Conservation (phyloP, 2,888 invertebrate genomes). For the Rhabditophanes sp. region DNA sequence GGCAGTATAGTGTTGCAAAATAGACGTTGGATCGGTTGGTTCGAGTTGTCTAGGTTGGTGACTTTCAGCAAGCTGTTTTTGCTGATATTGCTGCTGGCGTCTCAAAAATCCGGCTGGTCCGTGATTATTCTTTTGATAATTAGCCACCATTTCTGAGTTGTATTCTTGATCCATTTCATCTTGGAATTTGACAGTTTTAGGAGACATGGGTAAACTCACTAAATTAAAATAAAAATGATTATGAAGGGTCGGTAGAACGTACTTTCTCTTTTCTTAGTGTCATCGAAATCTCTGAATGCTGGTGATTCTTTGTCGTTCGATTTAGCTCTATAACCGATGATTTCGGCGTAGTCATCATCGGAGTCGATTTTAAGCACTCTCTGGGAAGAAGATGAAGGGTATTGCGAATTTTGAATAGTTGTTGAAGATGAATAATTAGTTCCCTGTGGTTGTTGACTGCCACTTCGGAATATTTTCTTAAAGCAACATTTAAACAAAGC, state of each 20-base stretch:
- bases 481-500: too few relatives aligned
- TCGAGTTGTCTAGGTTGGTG: too few relatives aligned
- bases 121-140: conserved; percentile 4
- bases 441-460: too few relatives aligned
- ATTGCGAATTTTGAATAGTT: too few relatives aligned
- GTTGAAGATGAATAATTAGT: too few relatives aligned
- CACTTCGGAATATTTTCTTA: too few relatives aligned
- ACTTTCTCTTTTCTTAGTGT: conserved; percentile 24
- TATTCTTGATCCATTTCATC: conserved; percentile 11
- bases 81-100: conserved; percentile 5
- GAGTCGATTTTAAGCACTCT: too few relatives aligned
- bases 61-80: too few relatives aligned
- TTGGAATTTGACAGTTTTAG: conserved; percentile 18
- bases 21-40: too few relatives aligned
- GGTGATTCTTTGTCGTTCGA: conserved; percentile 12
- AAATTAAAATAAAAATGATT: conserved; percentile 2
- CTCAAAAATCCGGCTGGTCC: too few relatives aligned
- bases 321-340: conserved; percentile 8
- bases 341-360: conserved; percentile 18
- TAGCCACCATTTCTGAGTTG: conserved; percentile 7
- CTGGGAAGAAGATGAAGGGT: too few relatives aligned
- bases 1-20: too few relatives aligned
- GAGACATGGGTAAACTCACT: conserved; percentile 17
- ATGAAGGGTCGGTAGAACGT: conserved; percentile 8
- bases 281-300: conserved; percentile 20